A percentile compares a stretch with the other conserved stretches of the same genome.
These are phyloP conservation scores for Cydia strobilella DNA, from an alignment of 1,140 invertebrate species.

Conservation along the genomic window DNA sequence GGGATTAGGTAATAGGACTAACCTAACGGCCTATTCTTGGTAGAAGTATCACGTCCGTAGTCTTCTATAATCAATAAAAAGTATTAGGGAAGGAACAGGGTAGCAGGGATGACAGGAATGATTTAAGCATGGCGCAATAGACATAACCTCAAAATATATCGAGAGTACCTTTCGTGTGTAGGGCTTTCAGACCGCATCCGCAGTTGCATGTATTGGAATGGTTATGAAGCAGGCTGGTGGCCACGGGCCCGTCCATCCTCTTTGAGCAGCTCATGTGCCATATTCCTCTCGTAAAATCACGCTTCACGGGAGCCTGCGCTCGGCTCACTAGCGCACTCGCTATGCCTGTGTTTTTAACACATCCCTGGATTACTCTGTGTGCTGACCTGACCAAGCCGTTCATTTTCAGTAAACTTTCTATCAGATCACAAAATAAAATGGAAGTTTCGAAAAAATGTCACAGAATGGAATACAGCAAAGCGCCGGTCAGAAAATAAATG, in stretches of 20 bases:
- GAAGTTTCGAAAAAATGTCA: constrained; percentile 37
- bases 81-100: background rate
- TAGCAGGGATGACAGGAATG: background rate
- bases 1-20: constrained; percentile 46
- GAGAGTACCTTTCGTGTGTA: constrained; percentile 85
- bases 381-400: constrained; percentile 84
- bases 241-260: constrained; percentile 55
- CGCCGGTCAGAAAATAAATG: constrained; percentile 16
- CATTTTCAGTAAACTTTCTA: constrained; percentile 78
- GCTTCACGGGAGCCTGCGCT: constrained; percentile 77
- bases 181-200: constrained; percentile 81
- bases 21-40: constrained; percentile 46
- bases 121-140: constrained; percentile 56
- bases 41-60: background rate
- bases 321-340: constrained; percentile 73
- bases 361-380: constrained; percentile 75
- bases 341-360: constrained; percentile 75
- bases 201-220: constrained; percentile 82
- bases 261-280: constrained; percentile 84
- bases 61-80: constrained; percentile 19
- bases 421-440: constrained; percentile 34
- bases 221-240: constrained; percentile 64
- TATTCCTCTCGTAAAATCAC: constrained; percentile 83
- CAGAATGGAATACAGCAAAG: constrained; percentile 9
- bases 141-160: constrained; percentile 68